These are phyloP conservation scores for Ichneumoninae sp. DNA, from an alignment of 2,888 invertebrate species.

Conservation along the genomic window DNA sequence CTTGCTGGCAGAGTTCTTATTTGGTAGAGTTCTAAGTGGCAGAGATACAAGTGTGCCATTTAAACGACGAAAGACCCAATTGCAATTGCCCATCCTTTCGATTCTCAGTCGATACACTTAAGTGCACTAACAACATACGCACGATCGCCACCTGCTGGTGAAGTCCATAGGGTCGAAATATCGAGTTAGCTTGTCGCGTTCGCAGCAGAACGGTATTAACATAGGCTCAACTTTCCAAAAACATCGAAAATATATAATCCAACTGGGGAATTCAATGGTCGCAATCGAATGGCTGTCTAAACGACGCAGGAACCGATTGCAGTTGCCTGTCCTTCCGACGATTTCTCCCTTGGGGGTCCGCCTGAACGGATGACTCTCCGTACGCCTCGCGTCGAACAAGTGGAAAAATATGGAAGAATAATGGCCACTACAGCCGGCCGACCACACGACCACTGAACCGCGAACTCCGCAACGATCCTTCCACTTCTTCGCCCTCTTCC, in stretches of 20 bases:
- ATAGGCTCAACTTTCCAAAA: conserved; percentile 33
- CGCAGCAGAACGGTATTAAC: conserved; percentile 24
- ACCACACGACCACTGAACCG: conserved; percentile 61
- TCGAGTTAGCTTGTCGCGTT: conserved; percentile 46
- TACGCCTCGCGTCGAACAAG: conserved; percentile 36
- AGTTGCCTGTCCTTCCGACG: conserved; percentile 34
- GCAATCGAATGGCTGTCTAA: conserved; percentile 40
- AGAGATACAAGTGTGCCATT: neutral
- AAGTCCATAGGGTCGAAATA: conserved; percentile 40
- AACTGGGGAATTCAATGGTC: neutral
- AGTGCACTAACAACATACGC: conserved; percentile 27
- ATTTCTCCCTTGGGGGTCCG: conserved; percentile 47
- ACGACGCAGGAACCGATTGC: conserved; percentile 44
- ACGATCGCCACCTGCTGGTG: conserved; percentile 39
- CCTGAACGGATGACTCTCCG: conserved; percentile 20
- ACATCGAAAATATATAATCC: neutral
- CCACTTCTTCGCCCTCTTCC: conserved; percentile 4
- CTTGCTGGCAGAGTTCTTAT: too few species aligned
- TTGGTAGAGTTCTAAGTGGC: too few species aligned
- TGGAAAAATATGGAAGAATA: conserved; percentile 47
- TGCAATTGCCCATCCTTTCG: conserved; percentile 37
- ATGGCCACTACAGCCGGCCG: conserved; percentile 54
- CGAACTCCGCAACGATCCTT: conserved; percentile 51
- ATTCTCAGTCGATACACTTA: neutral
- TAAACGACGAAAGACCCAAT: conserved; percentile 41